Evolutionary conservation across 1,140 invertebrate genomes (phyloP).

Genomic region (Zaprionus nigranus): DNA sequence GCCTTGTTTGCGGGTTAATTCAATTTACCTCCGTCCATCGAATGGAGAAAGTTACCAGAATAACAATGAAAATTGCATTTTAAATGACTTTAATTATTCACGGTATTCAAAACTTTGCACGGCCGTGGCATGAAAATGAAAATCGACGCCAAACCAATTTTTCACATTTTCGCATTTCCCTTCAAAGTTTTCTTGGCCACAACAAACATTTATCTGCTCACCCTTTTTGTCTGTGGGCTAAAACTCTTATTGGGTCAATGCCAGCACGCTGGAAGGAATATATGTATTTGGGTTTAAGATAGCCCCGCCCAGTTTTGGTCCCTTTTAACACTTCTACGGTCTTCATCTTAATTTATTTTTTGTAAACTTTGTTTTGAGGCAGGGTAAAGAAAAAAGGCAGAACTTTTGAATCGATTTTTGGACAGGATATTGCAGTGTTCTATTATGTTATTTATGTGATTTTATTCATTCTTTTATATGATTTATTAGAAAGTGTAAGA

Average conservation of each 20-base stretch:
- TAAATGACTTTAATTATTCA: constrained; percentile 48
- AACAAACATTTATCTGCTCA: constrained; percentile 16
- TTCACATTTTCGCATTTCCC: constrained; percentile 19
- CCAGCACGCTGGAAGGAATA: constrained; percentile 27
- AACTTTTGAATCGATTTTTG: neutral
- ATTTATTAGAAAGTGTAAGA: too few relatives aligned
- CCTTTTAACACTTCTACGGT: constrained; percentile 10
- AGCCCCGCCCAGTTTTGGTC: constrained; percentile 1
- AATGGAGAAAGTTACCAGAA: constrained; percentile 30
- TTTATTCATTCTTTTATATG: too few relatives aligned
- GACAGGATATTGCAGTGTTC: neutral
- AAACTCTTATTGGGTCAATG: constrained; percentile 45
- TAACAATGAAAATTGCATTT: constrained; percentile 36
- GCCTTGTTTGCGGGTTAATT: constrained; percentile 61
- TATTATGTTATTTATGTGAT: neutral
- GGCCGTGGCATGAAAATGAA: constrained; percentile 31
- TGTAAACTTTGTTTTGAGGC: constrained; percentile 19
- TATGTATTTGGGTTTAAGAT: constrained; percentile 8
- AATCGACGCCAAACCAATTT: constrained; percentile 20
- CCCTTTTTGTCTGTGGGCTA: constrained; percentile 5
- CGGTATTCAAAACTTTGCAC: constrained; percentile 10
- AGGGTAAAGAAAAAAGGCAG: neutral
- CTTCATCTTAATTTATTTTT: constrained; percentile 1
- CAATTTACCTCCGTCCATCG: constrained; percentile 33
- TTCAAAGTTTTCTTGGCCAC: neutral